A percentile compares a stretch with the other conserved stretches of the same genome.
Conservation (phyloP, 2,888 invertebrate species). For the Parasteatoda lunata region DNA sequence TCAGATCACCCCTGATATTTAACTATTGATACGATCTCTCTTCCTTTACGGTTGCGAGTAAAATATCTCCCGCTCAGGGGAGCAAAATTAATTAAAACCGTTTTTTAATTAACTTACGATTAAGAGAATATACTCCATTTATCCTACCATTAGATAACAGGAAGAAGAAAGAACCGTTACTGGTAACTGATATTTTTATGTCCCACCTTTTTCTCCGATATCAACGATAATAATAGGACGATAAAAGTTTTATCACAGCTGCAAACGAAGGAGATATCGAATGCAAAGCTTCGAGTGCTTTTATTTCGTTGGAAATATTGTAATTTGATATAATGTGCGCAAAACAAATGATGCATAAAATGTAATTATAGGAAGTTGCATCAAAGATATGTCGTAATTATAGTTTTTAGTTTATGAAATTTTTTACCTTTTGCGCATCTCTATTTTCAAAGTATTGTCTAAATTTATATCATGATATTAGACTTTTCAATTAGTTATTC, state of each 20-base stretch:
- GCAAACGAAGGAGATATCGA: slow-evolving; percentile 27
- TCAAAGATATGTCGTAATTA: too few relatives aligned
- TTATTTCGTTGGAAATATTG: slow-evolving; percentile 17
- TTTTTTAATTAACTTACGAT: slow-evolving; percentile 48
- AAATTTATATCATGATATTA: too few relatives aligned
- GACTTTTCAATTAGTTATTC: too few relatives aligned
- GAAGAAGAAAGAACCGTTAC: slow-evolving; percentile 6
- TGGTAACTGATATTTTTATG: slow-evolving; percentile 11
- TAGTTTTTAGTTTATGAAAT: too few relatives aligned
- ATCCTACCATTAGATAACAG: slow-evolving; percentile 29
- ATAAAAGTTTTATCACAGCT: slow-evolving; percentile 12
- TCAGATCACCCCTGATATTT: too few relatives aligned
- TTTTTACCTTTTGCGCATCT: too few relatives aligned
- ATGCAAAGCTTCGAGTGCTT: slow-evolving; percentile 8
- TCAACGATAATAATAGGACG: not conserved
- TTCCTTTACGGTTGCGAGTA: not conserved
- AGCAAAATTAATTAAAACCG: slow-evolving; percentile 33
- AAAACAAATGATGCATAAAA: not conserved
- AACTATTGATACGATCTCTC: slow-evolving; percentile 5
- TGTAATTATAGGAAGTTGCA: not conserved
- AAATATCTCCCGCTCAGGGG: not conserved
- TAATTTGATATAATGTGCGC: slow-evolving; percentile 5
- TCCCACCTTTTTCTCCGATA: not conserved
- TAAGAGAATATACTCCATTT: slow-evolving; percentile 35
- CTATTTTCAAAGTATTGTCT: too few relatives aligned